These are phyloP conservation scores for Onychostoma macrolepis DNA, from an alignment of 2,113 vertebrate species.

Conservation along the genomic window DNA sequence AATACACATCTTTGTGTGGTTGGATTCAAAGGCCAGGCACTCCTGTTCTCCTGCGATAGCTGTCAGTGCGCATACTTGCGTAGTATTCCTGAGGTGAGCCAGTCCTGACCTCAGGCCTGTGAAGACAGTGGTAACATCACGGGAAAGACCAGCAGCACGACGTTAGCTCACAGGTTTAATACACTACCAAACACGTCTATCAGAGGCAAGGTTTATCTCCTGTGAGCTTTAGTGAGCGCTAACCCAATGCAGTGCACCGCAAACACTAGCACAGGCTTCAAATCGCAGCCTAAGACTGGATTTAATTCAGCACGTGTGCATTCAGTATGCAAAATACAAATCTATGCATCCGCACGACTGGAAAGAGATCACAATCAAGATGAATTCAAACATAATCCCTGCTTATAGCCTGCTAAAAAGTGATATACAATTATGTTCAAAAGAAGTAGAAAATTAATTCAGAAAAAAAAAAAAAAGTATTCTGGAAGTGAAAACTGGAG, in stretches of 20 bases:
- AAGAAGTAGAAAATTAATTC: not conserved
- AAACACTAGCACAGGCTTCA: not conserved
- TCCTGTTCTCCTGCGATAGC: not conserved
- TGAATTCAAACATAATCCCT: slow-evolving; percentile 4
- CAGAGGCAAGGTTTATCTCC: not conserved
- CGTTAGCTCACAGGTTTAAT: slow-evolving; percentile 2
- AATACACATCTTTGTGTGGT: slow-evolving; percentile 47
- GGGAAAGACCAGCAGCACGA: not conserved
- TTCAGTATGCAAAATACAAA: slow-evolving; percentile 6
- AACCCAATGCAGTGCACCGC: not conserved
- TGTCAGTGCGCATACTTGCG: not conserved
- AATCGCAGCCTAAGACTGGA: not conserved
- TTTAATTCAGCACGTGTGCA: not conserved
- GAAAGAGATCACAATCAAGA: slow-evolving; percentile 8
- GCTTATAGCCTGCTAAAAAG: not conserved
- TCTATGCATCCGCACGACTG: not conserved
- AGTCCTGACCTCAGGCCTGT: not conserved
- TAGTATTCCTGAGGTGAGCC: slow-evolving; percentile 1
- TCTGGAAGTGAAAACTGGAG: not conserved
- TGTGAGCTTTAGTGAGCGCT: slow-evolving; percentile 4
- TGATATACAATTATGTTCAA: not conserved
- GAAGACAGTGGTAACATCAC: slow-evolving; percentile 8
- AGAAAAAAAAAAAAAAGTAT: not conserved
- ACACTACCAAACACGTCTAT: slow-evolving; percentile 24
- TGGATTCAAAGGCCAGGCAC: slow-evolving; percentile 32